These are phyloP conservation scores for Hippolais icterina DNA, from an alignment of 2,113 vertebrate genomes.

Conservation along the genomic window DNA sequence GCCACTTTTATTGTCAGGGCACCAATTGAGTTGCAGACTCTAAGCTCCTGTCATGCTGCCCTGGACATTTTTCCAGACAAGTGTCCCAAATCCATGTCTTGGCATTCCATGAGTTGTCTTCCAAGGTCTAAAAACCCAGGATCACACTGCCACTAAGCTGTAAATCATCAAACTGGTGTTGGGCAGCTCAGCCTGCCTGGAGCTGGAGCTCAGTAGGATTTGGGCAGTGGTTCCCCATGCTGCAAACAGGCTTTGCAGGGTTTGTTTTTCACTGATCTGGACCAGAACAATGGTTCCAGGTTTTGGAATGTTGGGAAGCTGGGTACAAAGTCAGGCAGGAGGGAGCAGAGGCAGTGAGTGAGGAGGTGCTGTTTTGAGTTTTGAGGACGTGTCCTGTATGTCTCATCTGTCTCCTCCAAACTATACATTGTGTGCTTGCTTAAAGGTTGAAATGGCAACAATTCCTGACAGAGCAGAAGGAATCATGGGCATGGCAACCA, in stretches of 20 bases:
- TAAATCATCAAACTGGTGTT: not conserved
- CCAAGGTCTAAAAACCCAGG: not conserved
- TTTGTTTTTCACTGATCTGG: not conserved
- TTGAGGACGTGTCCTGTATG: not conserved
- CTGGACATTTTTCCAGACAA: not conserved
- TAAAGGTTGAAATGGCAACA: conserved; percentile 18
- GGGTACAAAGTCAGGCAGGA: not conserved
- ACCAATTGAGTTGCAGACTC: not conserved
- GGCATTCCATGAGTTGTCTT: not conserved
- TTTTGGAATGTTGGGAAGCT: not conserved
- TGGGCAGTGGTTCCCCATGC: not conserved
- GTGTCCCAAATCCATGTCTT: not conserved
- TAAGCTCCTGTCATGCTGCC: not conserved
- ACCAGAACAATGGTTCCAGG: not conserved
- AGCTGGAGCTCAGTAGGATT: not conserved
- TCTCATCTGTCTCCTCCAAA: not conserved
- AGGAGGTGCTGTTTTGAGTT: not conserved
- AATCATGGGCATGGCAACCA: not conserved
- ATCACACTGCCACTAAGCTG: not conserved
- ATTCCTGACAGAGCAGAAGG: conserved; percentile 18
- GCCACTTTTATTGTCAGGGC: not conserved
- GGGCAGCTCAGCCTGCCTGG: not conserved
- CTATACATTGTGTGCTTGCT: not conserved
- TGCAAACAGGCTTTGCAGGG: not conserved
- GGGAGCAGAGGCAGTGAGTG: not conserved